Conservation (phyloP, 1,140 invertebrate species). For the Wasmannia auropunctata region DNA sequence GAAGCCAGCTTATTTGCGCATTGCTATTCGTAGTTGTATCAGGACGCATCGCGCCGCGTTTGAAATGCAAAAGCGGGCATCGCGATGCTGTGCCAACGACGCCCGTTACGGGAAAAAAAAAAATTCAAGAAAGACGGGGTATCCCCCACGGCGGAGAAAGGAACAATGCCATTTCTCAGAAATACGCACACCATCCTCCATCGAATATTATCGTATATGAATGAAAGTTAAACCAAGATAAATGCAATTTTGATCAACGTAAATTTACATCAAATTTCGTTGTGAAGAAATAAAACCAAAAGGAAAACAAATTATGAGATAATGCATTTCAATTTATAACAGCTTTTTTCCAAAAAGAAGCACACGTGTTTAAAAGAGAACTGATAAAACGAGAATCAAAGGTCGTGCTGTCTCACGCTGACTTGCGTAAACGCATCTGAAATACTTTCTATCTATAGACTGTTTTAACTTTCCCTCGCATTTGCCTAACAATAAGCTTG, state of each 20-base stretch:
- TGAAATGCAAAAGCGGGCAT: background rate
- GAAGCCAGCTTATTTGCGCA: constrained; percentile 16
- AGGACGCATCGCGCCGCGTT: background rate
- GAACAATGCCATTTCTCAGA: background rate
- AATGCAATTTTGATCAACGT: background rate
- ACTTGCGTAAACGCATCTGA: constrained; percentile 9
- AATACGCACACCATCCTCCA: background rate
- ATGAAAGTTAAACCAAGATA: background rate
- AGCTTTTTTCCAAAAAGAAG: background rate
- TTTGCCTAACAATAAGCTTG: background rate
- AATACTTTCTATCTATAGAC: constrained; percentile 1
- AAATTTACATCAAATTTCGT: background rate
- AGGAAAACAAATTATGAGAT: background rate
- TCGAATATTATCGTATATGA: background rate
- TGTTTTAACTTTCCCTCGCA: background rate
- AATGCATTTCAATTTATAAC: background rate
- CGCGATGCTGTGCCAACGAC: background rate
- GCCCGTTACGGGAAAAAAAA: background rate
- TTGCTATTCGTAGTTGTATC: background rate
- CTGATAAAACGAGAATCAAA: background rate
- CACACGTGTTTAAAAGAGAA: background rate
- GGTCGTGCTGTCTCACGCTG: background rate
- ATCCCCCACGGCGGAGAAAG: background rate
- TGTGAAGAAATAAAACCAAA: background rate
- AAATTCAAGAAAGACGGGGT: background rate